These are phyloP conservation scores for Pomacea maculata DNA, from an alignment of 1,140 invertebrate genomes.

Conservation along the genomic window DNA sequence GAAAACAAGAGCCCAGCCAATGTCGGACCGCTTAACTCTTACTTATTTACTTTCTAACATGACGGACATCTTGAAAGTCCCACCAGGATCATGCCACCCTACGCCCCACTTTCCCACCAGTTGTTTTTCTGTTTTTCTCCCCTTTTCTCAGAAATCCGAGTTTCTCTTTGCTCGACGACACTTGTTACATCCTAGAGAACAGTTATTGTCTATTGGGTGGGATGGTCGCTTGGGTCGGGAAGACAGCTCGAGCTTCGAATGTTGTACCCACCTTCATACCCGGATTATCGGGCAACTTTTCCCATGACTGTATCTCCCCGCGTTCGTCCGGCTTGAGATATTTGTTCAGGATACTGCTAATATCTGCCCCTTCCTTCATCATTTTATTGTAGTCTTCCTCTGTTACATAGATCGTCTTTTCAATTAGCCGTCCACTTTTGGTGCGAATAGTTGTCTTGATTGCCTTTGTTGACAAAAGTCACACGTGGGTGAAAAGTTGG, in stretches of 20 bases:
- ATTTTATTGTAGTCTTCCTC: conserved; percentile 62
- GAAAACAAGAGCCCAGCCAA: no score
- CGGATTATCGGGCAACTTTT: conserved; percentile 31
- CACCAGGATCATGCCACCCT: no score
- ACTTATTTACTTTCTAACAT: no score
- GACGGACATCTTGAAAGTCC: no score
- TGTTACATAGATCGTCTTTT: conserved; percentile 60
- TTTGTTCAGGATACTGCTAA: conserved; percentile 52
- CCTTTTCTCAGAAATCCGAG: conserved; percentile 56
- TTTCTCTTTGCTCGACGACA: conserved; percentile 61
- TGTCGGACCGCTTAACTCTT: no score
- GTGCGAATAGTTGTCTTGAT: conserved; percentile 61
- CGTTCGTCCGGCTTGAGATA: conserved; percentile 52
- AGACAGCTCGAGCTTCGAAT: conserved; percentile 54
- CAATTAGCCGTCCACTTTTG: conserved; percentile 62
- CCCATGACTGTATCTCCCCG: conserved; percentile 37
- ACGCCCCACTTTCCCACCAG: no score
- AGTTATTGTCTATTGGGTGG: no score
- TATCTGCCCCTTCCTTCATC: conserved; percentile 49
- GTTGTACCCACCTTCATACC: conserved; percentile 41
- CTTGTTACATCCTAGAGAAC: not conserved
- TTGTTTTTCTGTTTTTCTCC: no score
- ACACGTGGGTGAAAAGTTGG: no score
- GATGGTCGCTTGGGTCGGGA: conserved; percentile 59
- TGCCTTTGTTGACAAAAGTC: conserved; percentile 42